Percentiles rank a stretch among this genome's conserved stretches.
Conservation (phyloP, 2,888 invertebrate genomes). For the Cataglyphis altisquamis region DNA sequence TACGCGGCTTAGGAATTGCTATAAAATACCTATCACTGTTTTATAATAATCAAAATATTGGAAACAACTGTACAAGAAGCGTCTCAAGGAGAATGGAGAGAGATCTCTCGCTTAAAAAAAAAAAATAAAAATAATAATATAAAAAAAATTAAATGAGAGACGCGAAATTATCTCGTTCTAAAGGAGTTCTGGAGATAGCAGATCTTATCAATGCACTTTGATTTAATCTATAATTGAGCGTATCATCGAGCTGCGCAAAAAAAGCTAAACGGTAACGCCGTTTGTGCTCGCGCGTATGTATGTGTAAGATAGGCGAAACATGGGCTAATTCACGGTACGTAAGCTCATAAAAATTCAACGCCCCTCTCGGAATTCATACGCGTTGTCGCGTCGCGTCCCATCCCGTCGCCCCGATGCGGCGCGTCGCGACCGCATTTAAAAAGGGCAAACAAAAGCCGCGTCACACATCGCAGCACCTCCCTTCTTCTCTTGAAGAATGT, state of each 20-base stretch:
- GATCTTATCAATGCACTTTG: background rate
- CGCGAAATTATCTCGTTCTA: background rate
- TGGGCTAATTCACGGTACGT: constrained; percentile 77
- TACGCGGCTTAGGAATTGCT: constrained; percentile 1
- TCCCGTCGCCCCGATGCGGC: constrained; percentile 47
- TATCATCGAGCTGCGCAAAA: background rate
- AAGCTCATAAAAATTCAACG: constrained; percentile 81
- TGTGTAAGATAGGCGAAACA: constrained; percentile 19
- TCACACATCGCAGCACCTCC: constrained; percentile 42
- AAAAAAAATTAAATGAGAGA: background rate
- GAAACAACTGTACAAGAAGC: background rate
- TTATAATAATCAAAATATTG: background rate
- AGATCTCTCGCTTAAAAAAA: background rate
- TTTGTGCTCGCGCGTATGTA: background rate
- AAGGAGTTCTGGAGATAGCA: background rate
- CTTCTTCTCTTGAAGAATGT: constrained; percentile 35
- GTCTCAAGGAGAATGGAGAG: background rate
- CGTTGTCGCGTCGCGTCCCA: constrained; percentile 71
- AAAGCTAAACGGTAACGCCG: background rate
- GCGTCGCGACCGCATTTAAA: constrained; percentile 75
- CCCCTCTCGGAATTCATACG: constrained; percentile 79
- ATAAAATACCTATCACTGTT: background rate
- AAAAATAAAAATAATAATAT: background rate
- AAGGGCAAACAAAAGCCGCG: constrained; percentile 75
- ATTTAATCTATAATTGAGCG: constrained; percentile 8